phyloP scores from a whole-genome alignment of 2,888 invertebrate genomes.

The Hirtodrosophila trivittata region DNA sequence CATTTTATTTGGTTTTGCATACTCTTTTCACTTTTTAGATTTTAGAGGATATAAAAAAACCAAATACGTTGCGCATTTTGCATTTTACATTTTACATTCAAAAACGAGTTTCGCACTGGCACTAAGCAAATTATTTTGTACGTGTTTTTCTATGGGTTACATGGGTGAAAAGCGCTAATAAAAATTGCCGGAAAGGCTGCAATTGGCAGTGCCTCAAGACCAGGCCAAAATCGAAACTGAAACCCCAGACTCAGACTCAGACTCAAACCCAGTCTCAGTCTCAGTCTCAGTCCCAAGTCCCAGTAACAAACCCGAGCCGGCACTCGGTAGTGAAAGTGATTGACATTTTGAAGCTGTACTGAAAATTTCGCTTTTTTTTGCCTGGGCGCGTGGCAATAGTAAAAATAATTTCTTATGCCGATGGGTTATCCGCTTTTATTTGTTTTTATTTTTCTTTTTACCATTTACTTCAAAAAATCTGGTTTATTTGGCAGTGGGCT shows the following conservation, averaged over 20 bases:
- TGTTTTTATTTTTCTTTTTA: conserved; percentile 12
- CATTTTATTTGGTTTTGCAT: too few species aligned
- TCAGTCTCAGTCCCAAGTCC: conserved; percentile 6
- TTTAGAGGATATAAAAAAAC: conserved; percentile 6
- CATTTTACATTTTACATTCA: conserved; percentile 65
- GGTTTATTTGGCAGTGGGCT: conserved; percentile 24
- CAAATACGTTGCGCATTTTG: conserved; percentile 48
- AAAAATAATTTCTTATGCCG: conserved; percentile 30
- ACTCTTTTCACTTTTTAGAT: neutral
- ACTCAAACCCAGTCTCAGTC: neutral
- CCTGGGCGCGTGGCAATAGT: conserved; percentile 14
- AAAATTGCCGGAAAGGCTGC: conserved; percentile 55
- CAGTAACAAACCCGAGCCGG: conserved; percentile 54
- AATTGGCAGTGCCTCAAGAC: conserved; percentile 32
- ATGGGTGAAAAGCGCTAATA: conserved; percentile 68
- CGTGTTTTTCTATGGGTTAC: conserved; percentile 56
- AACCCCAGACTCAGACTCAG: conserved; percentile 19
- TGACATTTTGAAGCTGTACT: conserved; percentile 56
- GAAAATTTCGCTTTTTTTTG: conserved; percentile 59
- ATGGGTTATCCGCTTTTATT: conserved; percentile 13
- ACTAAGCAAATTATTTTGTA: conserved; percentile 48
- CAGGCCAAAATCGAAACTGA: conserved; percentile 14
- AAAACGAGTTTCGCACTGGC: conserved; percentile 59
- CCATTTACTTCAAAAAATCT: too few species aligned
- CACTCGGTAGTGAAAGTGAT: conserved; percentile 71